phyloP scores from a whole-genome alignment of 2,113 vertebrate genomes.

The Myodes glareolus region DNA sequence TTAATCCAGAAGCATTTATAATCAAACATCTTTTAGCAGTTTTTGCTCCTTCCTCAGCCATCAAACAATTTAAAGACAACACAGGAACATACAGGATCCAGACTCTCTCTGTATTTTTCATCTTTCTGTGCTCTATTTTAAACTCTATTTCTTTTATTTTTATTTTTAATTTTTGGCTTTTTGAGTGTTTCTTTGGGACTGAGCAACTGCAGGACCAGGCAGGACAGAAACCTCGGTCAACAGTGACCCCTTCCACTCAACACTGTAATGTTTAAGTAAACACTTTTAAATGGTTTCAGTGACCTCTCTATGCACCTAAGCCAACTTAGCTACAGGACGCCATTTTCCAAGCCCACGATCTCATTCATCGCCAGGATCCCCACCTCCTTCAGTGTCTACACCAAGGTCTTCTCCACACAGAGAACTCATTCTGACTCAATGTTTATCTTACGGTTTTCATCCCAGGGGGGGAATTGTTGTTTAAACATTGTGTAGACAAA shows the following conservation, averaged over 20 bases:
- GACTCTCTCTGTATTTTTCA: too few relatives aligned
- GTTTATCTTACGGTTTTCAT: not conserved
- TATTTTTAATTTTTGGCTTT: too few relatives aligned
- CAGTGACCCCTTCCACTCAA: not conserved
- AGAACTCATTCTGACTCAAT: not conserved
- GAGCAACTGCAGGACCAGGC: too few relatives aligned
- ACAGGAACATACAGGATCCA: too few relatives aligned
- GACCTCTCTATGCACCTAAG: not conserved
- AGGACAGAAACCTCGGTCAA: too few relatives aligned
- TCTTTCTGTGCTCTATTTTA: too few relatives aligned
- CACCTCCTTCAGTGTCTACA: not conserved
- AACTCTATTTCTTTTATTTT: too few relatives aligned
- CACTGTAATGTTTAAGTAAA: not conserved
- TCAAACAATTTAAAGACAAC: too few relatives aligned
- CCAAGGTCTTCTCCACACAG: not conserved
- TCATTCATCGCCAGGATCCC: not conserved
- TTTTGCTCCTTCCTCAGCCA: too few relatives aligned
- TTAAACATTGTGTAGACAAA: not conserved
- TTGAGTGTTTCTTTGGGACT: too few relatives aligned
- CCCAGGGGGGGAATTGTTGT: not conserved
- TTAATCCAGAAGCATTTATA: too few relatives aligned
- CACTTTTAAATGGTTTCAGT: conserved; percentile 31
- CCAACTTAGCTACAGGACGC: not conserved
- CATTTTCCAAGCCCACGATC: not conserved
- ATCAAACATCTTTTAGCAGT: too few relatives aligned